Evolutionary conservation across 2,113 vertebrate species (phyloP).

Genomic region (Australoheros scitulus): DNA sequence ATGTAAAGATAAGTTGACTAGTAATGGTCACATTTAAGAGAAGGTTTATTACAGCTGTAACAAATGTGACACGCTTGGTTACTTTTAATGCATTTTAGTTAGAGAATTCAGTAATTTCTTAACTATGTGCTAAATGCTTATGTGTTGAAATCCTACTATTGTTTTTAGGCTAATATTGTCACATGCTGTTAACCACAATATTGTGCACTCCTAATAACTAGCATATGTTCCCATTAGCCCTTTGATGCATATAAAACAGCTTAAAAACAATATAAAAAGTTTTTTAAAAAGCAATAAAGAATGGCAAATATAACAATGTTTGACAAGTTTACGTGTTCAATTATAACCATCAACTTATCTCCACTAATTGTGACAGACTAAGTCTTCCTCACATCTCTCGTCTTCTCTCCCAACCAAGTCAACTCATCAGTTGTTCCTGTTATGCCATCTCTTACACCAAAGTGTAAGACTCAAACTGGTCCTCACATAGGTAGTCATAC

Average conservation of each 20-base stretch:
- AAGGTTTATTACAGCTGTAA: not conserved
- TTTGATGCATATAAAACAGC: not conserved
- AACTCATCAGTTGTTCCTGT: not conserved
- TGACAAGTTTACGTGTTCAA: not conserved
- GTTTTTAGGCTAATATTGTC: not conserved
- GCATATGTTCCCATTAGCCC: not conserved
- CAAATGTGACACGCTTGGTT: not conserved
- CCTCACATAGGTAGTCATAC: not conserved
- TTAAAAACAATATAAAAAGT: not conserved
- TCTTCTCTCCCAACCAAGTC: not conserved
- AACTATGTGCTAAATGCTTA: not conserved
- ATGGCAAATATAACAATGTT: not conserved
- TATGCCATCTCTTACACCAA: not conserved
- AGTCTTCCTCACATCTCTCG: not conserved
- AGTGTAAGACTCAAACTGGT: not conserved
- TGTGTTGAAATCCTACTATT: not conserved
- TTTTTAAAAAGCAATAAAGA: not conserved
- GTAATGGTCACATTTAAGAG: not conserved
- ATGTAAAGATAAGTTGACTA: not conserved
- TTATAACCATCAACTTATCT: not conserved
- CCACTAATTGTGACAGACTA: not conserved
- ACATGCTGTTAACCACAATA: not conserved
- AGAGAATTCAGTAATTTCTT: not conserved
- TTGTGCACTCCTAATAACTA: not conserved
- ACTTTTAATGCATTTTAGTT: not conserved